Evolutionary conservation across 2,797 vertebrate species (phyloP), one percentile per base, ranked within the genome.

Genomic region (Oryzias dopingdopingensis): DNA sequence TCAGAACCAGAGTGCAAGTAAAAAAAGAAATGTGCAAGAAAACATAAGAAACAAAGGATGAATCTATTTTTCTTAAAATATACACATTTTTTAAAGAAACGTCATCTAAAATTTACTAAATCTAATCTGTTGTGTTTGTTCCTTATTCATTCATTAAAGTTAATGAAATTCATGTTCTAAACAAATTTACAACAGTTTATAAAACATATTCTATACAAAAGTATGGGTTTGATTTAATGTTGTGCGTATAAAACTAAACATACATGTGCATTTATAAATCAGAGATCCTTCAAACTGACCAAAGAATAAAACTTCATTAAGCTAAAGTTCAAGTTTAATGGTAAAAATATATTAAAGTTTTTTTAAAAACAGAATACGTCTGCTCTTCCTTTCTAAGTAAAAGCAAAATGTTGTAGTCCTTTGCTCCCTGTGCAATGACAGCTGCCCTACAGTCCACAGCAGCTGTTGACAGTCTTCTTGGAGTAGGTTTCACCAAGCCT

Each of bases 361-460:
- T 37, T 37, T 37, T 41, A 72, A 15, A 37, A 14, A 17, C 42
- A 46, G 17, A 47, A 32, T 3, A 37, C 10, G 15, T 5, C 4
- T 17, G 5, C 59, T 56, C 37, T 49, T 75, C 41, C 32, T 67
- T 5, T 56, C 5, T 49, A 56, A 71, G 46, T 58, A 66, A 59
- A 70, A 81, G 57, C 6, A 41, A 18, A 14, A 47, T 5, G 1
- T n/a, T 48, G 49, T 72, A 61, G 52, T 67, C 52, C 46, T 17
- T 51, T 42, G 47, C 46, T 65, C 52, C 0, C 0, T 37, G 40
- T 1, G 2, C 16, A 6, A 41, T 15, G 15, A n/a, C n/a, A 14
- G 52, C 17, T 7, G 6, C 15, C 26, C 67, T 87, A 80, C 13
- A 77, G 60, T 69, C 79, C 65, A 55, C 92, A 89, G 82, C 91